Evolutionary conservation across 2,888 invertebrate species (phyloP), one percentile per base, ranked within the genome.

Genomic region (Operophtera brumata): DNA sequence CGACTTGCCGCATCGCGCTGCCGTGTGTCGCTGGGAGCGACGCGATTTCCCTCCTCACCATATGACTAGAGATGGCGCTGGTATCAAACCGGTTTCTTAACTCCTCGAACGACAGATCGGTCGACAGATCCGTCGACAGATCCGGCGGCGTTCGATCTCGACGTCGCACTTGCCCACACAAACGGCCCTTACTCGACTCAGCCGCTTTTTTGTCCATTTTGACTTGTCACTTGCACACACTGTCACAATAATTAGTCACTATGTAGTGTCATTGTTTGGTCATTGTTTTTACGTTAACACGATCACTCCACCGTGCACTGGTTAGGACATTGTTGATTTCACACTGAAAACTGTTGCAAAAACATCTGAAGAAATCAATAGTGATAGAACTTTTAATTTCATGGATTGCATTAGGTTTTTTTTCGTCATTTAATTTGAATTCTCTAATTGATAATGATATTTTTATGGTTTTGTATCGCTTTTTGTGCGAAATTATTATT

Each of bases 21-120:
- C 83, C 84, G 66, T 91, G 90, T 60, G 89, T 87, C 35, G 89
- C 82, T 11, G 90, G 90, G 65, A 85, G 86, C 68, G 87, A 82
- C 58, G 80, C 78, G 58, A 87, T 84, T 71, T 87, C 87, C 63
- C 81, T 75, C 57, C 78, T 70, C 70, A 70, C 77, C 75, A 77
- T 74, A 43, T 69, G 74, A 40, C 49, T 57, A 40, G 62, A 59
- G 59, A 72, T 63, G 77, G 88, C 86, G 80, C 85, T 86, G 69
- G 78, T 81, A 64, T 89, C 89, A 71, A 89, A 89, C 63, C 79
- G 74, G 54, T 87, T 86, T 47, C 87, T 74, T 73, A 88, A 75
- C 80, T 88, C 89, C 71, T 89, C 87, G 55, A 88, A 84, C 55
- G 88, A 84, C 59, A 81, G 67, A 56, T 87, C 88, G 54, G 78